Evolutionary conservation across 2,888 invertebrate genomes (phyloP), one percentile per base, ranked within the genome.

Genomic region (Hololepta plana): DNA sequence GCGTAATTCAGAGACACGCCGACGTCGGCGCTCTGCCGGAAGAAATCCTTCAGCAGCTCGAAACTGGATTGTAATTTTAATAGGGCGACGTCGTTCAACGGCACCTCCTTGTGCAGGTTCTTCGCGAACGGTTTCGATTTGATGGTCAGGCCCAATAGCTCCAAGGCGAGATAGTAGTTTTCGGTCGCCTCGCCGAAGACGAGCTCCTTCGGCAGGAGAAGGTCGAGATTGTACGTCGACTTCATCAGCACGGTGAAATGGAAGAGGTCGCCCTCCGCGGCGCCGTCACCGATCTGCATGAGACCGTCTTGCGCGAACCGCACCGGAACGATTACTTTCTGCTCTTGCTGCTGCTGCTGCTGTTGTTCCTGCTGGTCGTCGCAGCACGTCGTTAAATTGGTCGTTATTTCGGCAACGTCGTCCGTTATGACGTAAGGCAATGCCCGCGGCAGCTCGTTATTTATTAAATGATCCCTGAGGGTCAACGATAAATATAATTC

Each of bases 401-500:
- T n/a, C n/a, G n/a, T n/a, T n/a, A n/a, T n/a, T n/a, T n/a, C n/a
- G n/a, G n/a, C n/a, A n/a, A n/a, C n/a, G n/a, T n/a, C n/a, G n/a
- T n/a, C n/a, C n/a, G n/a, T n/a, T n/a, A n/a, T n/a, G n/a, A n/a
- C n/a, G n/a, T n/a, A n/a, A 1, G 35, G 32, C 6, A 34, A 23
- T 4, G 32, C 27, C 2, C 37, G 37, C 4, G 35, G 32, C 12
- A 30, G 17, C 6, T 24, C n/a, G 15, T 27, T 28, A 15, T 23
- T 32, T 10, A 30, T 12, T 7, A 29, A 35, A 36, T 67, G 61
- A 33, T 70, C 70, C 36, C 69, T 61, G 12, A 74, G 55, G 0
- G 67, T 58, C 12, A 72, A 50, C 20, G 65, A 62, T 29, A 73
- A 47, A 29, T 63, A 53, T 4, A 74, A 47, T 44, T 72, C 71